Percentiles rank a stretch among this genome's conserved stretches.
Conservation (phyloP, 2,888 invertebrate species). For the Nomada fabriciana region DNA sequence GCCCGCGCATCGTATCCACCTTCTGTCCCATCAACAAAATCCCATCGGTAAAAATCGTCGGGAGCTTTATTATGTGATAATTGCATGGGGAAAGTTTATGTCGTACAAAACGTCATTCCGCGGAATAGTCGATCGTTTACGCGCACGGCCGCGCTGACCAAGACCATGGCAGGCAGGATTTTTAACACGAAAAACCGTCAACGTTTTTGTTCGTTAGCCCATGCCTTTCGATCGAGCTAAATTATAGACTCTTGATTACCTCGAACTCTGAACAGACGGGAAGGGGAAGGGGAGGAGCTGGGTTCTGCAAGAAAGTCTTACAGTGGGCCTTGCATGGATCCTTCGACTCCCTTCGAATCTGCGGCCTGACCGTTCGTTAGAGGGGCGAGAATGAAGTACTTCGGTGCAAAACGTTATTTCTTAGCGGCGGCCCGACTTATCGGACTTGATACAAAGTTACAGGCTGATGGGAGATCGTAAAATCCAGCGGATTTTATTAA, state of each 20-base stretch:
- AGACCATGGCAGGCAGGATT: slow-evolving; percentile 76
- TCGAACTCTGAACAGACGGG: slow-evolving; percentile 68
- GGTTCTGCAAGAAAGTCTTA: slow-evolving; percentile 59
- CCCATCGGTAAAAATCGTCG: slow-evolving; percentile 74
- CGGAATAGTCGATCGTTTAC: slow-evolving; percentile 81
- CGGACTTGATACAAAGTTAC: slow-evolving; percentile 49
- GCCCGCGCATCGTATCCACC: not conserved
- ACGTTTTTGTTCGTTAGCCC: slow-evolving; percentile 84
- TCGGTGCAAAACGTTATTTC: slow-evolving; percentile 49
- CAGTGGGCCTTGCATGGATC: slow-evolving; percentile 12
- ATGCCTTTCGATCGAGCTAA: slow-evolving; percentile 83
- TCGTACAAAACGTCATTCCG: slow-evolving; percentile 82
- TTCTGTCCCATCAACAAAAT: slow-evolving; percentile 33
- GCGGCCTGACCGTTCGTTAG: slow-evolving; percentile 56
- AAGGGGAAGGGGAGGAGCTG: slow-evolving; percentile 40
- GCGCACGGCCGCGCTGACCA: slow-evolving; percentile 23
- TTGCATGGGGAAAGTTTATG: slow-evolving; percentile 81
- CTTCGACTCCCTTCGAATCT: slow-evolving; percentile 33
- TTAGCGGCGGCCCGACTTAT: slow-evolving; percentile 35
- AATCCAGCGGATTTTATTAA: slow-evolving; percentile 44
- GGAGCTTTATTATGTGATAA: slow-evolving; percentile 80
- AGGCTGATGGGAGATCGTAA: slow-evolving; percentile 42
- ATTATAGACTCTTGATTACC: slow-evolving; percentile 84
- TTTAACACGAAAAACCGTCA: slow-evolving; percentile 83
- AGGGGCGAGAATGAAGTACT: slow-evolving; percentile 59